Conservation (phyloP, 2,888 invertebrate species). For the Perizoma flavofasciatum region DNA sequence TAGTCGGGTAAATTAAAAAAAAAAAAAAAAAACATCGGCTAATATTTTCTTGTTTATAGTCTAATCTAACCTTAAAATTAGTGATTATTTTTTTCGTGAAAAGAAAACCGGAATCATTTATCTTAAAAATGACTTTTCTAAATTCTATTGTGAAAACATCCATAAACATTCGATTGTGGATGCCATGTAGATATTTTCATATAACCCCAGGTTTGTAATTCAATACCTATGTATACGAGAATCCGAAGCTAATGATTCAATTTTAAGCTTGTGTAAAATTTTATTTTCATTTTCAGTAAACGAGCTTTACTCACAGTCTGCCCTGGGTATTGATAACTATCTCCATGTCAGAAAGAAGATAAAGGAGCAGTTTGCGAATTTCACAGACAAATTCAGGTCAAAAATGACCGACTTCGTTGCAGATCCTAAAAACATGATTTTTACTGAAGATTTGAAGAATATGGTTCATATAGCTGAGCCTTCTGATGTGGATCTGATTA, state of each 20-base stretch:
- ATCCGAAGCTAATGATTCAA: neutral
- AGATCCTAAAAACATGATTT: constrained; percentile 86
- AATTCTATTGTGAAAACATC: constrained; percentile 50
- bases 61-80: too few relatives aligned
- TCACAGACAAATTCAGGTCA: constrained; percentile 85
- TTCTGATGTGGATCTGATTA: constrained; percentile 85
- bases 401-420: constrained; percentile 88
- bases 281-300: constrained; percentile 53
- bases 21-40: too few relatives aligned
- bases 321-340: constrained; percentile 86
- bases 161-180: constrained; percentile 45
- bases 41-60: too few relatives aligned
- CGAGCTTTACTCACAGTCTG: constrained; percentile 80
- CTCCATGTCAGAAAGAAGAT: constrained; percentile 77
- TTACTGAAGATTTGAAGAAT: constrained; percentile 93
- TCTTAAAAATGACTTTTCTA: constrained; percentile 53
- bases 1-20: too few relatives aligned
- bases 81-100: too few relatives aligned
- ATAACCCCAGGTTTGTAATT: constrained; percentile 47
- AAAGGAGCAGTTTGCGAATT: constrained; percentile 84
- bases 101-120: too few relatives aligned
- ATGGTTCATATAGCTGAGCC: constrained; percentile 88
- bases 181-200: constrained; percentile 48
- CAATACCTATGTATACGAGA: neutral
- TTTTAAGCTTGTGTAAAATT: constrained; percentile 2